Conservation (phyloP, 2,797 vertebrate species). For the Crenuchus spilurus region DNA sequence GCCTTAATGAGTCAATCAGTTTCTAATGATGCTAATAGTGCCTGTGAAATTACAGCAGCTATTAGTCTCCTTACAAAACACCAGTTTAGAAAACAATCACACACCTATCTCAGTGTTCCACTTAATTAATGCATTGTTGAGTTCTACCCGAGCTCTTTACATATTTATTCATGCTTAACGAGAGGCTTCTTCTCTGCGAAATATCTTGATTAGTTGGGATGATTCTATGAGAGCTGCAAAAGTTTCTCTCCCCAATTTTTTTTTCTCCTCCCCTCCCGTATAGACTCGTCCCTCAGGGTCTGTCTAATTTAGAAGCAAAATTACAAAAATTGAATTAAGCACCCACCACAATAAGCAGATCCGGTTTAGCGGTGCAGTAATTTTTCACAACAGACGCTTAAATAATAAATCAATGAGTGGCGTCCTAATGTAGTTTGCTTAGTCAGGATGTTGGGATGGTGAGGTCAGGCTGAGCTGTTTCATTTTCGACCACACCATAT, state of each 20-base stretch:
- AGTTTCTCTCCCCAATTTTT: constrained; percentile 33
- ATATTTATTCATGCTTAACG: constrained; percentile 49
- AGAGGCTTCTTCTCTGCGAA: constrained; percentile 29
- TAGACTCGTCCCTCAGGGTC: neutral
- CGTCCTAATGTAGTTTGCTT: constrained; percentile 52
- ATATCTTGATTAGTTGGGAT: constrained; percentile 29
- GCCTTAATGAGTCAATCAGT: constrained; percentile 46
- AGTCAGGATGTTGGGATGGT: constrained; percentile 54
- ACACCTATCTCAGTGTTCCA: constrained; percentile 41
- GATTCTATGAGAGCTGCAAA: constrained; percentile 15
- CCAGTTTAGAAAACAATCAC: constrained; percentile 40
- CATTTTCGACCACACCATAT: constrained; percentile 46
- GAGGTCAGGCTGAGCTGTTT: constrained; percentile 43
- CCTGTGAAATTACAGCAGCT: constrained; percentile 47
- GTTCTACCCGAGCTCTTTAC: constrained; percentile 32
- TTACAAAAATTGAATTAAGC: constrained; percentile 39
- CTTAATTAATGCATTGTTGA: constrained; percentile 50
- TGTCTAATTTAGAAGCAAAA: constrained; percentile 37
- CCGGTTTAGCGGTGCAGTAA: constrained; percentile 47
- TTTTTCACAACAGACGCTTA: constrained; percentile 60
- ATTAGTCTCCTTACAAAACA: constrained; percentile 46
- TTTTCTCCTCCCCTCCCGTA: neutral
- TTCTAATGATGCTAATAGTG: constrained; percentile 50
- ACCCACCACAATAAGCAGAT: constrained; percentile 48
- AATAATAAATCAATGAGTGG: constrained; percentile 61